These are phyloP conservation scores for Catostylus mosaicus DNA, from an alignment of 30 jellyfish, hydroid and myxozoan species.

Conservation along the genomic window DNA sequence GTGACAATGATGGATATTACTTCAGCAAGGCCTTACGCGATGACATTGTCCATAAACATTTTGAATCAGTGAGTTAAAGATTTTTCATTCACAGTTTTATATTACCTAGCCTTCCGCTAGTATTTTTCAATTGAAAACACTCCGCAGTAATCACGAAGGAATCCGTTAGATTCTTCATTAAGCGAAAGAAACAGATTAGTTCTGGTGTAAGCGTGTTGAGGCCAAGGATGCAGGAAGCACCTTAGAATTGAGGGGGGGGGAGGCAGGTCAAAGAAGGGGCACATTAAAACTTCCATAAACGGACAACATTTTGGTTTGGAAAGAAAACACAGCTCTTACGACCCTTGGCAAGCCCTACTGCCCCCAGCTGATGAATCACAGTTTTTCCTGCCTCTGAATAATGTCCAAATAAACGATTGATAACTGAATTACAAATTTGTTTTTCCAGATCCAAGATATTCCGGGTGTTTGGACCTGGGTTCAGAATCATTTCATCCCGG, in stretches of 20 bases:
- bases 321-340: too few species aligned
- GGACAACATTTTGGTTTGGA: too few species aligned
- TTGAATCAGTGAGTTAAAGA: conserved; percentile 5
- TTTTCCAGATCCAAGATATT: conserved; percentile 38
- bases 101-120: neutral
- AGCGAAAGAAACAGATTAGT: too few species aligned
- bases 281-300: too few species aligned
- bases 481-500: conserved; percentile 59
- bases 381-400: too few species aligned
- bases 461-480: conserved; percentile 71
- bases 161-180: too few species aligned
- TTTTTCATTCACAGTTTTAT: neutral
- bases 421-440: neutral
- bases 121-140: neutral
- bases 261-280: too few species aligned
- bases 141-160: neutral
- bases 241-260: too few species aligned
- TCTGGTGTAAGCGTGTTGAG: too few species aligned
- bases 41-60: conserved; percentile 38
- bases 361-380: too few species aligned
- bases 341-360: too few species aligned
- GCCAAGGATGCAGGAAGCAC: too few species aligned
- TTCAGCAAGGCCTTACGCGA: conserved; percentile 50
- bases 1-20: conserved; percentile 34
- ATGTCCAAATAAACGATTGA: neutral